These are phyloP conservation scores for Blera fallax DNA, from an alignment of 2,888 invertebrate species.

Conservation along the genomic window DNA sequence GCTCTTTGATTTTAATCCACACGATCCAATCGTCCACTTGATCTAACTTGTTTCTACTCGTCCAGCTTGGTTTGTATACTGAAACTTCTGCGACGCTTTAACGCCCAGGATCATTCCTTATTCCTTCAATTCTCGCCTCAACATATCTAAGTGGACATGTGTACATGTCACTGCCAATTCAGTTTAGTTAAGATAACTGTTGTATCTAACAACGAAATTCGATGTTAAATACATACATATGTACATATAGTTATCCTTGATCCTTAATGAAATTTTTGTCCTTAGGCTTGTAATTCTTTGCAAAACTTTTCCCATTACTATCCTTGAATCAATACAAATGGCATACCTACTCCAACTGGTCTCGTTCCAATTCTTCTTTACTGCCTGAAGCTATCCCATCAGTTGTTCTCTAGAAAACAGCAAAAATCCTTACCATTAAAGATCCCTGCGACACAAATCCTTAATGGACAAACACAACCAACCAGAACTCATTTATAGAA, in stretches of 20 bases:
- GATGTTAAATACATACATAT: too few species aligned
- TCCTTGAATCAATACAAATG: not conserved
- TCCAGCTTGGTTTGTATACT: too few species aligned
- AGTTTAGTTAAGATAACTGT: not conserved
- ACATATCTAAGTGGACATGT: not conserved
- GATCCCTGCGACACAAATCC: constrained; percentile 2
- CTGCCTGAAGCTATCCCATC: not conserved
- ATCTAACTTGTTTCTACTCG: too few species aligned
- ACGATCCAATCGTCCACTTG: too few species aligned
- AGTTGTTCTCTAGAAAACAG: not conserved
- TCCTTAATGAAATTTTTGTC: not conserved
- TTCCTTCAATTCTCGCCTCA: too few species aligned
- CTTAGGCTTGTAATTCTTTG: not conserved
- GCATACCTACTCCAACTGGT: not conserved
- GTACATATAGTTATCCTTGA: not conserved
- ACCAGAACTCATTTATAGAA: not conserved
- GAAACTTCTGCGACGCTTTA: too few species aligned
- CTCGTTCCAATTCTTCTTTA: not conserved
- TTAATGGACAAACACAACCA: not conserved
- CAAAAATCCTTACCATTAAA: not conserved
- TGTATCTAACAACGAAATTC: not conserved
- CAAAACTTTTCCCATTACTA: not conserved
- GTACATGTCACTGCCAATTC: not conserved
- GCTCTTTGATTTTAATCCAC: too few species aligned
- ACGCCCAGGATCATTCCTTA: too few species aligned